Percentiles rank a stretch among this genome's conserved stretches.
These are phyloP conservation scores for Cygnus olor DNA, from an alignment of 2,797 vertebrate species.

Conservation along the genomic window DNA sequence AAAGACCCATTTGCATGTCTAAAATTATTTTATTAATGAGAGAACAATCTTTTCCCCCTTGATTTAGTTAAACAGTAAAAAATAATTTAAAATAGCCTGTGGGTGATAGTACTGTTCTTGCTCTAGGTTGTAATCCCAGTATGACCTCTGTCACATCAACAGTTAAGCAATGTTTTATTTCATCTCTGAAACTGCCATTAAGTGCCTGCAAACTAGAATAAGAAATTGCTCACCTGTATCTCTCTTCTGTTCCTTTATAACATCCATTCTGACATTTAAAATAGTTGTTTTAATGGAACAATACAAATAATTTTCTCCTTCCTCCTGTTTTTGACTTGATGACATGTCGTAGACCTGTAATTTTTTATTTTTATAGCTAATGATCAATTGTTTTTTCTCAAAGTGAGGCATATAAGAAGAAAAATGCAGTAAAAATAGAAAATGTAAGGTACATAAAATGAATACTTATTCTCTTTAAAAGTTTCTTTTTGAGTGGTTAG, in stretches of 20 bases:
- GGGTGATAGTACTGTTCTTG: not conserved
- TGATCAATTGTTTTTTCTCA: not conserved
- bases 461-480: not conserved
- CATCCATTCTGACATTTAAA: not conserved
- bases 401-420: not conserved
- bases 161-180: conserved; percentile 15
- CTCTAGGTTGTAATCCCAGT: not conserved
- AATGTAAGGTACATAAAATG: not conserved
- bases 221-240: conserved; percentile 15
- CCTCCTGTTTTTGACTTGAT: not conserved
- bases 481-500: not conserved
- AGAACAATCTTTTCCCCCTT: accelerated
- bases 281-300: not conserved
- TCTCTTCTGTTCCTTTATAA: conserved; percentile 7
- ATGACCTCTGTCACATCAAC: not conserved
- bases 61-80: not conserved
- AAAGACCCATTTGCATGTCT: not conserved
- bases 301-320: not conserved
- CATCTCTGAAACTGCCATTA: not conserved
- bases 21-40: not conserved
- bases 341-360: not conserved
- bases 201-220: conserved; percentile 28
- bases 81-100: not conserved
- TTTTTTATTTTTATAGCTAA: not conserved
- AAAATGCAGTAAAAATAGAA: not conserved